A percentile compares a stretch with the other conserved stretches of the same genome.
Evolutionary conservation across 2,113 vertebrate species (phyloP).

Genomic region (Oryzias melastigma): DNA sequence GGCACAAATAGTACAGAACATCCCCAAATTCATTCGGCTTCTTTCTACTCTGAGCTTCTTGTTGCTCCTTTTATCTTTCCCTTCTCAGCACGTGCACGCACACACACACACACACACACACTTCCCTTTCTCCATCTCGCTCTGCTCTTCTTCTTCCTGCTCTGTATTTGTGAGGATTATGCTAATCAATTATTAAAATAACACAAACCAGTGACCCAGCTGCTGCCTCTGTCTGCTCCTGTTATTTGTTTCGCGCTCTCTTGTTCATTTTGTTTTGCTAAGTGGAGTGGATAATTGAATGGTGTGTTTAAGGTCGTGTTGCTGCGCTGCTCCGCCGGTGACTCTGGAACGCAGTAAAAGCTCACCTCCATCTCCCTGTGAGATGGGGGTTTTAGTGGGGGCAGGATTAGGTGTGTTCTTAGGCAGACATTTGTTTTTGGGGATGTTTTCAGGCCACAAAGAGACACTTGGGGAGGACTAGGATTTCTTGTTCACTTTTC

Average conservation of each 20-base stretch:
- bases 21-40: constrained; percentile 20
- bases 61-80: constrained; percentile 11
- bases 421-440: constrained; percentile 31
- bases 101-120: constrained; percentile 11
- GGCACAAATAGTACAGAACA: constrained; percentile 65
- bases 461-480: constrained; percentile 1
- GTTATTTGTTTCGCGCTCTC: constrained; percentile 37
- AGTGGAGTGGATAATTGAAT: constrained; percentile 63
- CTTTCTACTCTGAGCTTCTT: constrained; percentile 13
- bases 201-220: constrained; percentile 35
- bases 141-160: not conserved
- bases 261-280: constrained; percentile 38
- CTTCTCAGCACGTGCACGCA: not conserved
- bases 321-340: constrained; percentile 30
- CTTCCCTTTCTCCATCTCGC: not conserved
- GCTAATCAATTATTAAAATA: constrained; percentile 67
- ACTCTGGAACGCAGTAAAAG: constrained; percentile 31
- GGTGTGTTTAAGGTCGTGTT: constrained; percentile 39
- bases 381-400: not conserved
- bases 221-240: constrained; percentile 13
- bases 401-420: not conserved
- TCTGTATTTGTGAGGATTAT: constrained; percentile 47
- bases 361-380: constrained; percentile 3
- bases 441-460: constrained; percentile 1
- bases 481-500: not conserved